These are phyloP conservation scores for Plagodis pulveraria DNA, from an alignment of 2,888 invertebrate genomes.

Conservation along the genomic window DNA sequence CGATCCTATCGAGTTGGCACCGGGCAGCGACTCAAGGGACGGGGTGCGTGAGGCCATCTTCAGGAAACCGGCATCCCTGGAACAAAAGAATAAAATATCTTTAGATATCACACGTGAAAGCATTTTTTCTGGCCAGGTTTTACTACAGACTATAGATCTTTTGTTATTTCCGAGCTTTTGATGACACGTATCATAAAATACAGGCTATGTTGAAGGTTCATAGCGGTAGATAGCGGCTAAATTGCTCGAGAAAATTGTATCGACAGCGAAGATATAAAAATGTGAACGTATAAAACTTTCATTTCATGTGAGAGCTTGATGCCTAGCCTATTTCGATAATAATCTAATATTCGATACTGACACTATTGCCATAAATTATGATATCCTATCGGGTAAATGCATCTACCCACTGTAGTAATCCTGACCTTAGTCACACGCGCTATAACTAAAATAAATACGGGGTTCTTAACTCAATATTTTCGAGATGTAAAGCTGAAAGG, in stretches of 20 bases:
- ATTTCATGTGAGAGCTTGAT: slow-evolving; percentile 23
- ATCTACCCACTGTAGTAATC: slow-evolving; percentile 46
- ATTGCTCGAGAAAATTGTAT: slow-evolving; percentile 35
- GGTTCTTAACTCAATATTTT: slow-evolving; percentile 68
- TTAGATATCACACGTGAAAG: slow-evolving; percentile 12
- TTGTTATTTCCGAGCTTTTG: slow-evolving; percentile 34
- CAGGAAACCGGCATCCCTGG: slow-evolving; percentile 94
- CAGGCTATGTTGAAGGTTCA: slow-evolving; percentile 17
- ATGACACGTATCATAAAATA: slow-evolving; percentile 35
- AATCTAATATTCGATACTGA: slow-evolving; percentile 29
- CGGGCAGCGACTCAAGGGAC: slow-evolving; percentile 95
- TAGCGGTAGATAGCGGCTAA: slow-evolving; percentile 30
- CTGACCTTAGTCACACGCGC: slow-evolving; percentile 63
- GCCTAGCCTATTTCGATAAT: slow-evolving; percentile 27
- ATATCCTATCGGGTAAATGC: slow-evolving; percentile 52
- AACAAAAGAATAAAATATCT: slow-evolving; percentile 70
- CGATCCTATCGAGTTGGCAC: slow-evolving; percentile 96
- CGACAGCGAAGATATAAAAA: slow-evolving; percentile 33
- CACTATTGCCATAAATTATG: slow-evolving; percentile 33
- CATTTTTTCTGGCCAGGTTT: slow-evolving; percentile 1
- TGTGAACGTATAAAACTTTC: slow-evolving; percentile 35
- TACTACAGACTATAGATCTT: slow-evolving; percentile 13
- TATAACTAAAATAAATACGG: slow-evolving; percentile 71
- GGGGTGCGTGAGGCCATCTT: slow-evolving; percentile 97
- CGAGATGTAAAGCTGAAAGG: slow-evolving; percentile 57